phyloP scores from a whole-genome alignment of 2,113 vertebrate genomes.

The Noctilio leporinus region DNA sequence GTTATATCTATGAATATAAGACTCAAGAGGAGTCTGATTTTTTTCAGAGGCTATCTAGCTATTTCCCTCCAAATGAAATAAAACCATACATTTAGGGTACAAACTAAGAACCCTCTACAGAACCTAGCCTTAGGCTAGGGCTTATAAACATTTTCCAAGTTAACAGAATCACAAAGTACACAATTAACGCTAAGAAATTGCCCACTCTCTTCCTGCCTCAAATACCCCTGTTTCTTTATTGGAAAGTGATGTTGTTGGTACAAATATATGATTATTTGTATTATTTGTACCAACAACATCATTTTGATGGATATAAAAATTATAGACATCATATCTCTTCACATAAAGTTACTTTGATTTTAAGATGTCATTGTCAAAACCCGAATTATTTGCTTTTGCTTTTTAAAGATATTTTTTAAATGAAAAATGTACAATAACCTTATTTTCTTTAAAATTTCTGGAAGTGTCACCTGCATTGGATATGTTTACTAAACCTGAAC shows the following conservation, averaged over 20 bases:
- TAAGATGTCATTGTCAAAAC: neutral
- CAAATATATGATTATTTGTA: neutral
- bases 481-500: neutral
- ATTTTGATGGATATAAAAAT: neutral
- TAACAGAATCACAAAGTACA: neutral
- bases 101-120: neutral
- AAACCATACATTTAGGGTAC: neutral
- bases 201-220: neutral
- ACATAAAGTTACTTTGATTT: constrained; percentile 3
- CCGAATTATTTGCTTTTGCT: neutral
- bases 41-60: neutral
- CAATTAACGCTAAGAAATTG: neutral
- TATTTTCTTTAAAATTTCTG: neutral
- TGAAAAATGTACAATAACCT: neutral
- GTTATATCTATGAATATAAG: neutral
- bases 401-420: neutral
- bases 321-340: neutral
- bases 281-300: no score
- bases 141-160: constrained; percentile 22
- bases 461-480: neutral
- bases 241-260: neutral
- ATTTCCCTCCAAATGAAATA: neutral
- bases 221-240: neutral
- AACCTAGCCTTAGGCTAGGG: neutral
- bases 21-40: neutral